Percentiles rank a stretch among this genome's conserved stretches.
Evolutionary conservation across 2,113 vertebrate species (phyloP).

Genomic region (Pagrus major): DNA sequence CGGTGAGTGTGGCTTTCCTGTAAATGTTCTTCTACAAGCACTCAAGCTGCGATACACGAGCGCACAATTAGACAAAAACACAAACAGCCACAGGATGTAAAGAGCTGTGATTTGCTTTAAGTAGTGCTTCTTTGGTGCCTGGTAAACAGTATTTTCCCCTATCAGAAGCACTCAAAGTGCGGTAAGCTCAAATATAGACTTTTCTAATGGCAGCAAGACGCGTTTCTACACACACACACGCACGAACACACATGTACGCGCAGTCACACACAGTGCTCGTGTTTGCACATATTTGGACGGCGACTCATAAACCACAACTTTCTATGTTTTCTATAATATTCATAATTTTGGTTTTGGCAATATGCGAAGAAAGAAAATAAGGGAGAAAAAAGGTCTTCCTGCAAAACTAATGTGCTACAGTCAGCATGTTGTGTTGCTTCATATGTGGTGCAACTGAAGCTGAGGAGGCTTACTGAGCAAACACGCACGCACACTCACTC

Average conservation of each 20-base stretch:
- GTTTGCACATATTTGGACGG: slow-evolving; percentile 74
- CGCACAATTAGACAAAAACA: slow-evolving; percentile 33
- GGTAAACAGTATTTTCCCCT: slow-evolving; percentile 34
- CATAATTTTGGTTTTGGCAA: slow-evolving; percentile 81
- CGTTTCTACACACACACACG: slow-evolving; percentile 7
- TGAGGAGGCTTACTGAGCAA: slow-evolving; percentile 38
- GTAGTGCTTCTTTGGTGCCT: slow-evolving; percentile 37
- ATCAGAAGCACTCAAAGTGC: slow-evolving; percentile 35
- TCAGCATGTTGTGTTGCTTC: slow-evolving; percentile 72
- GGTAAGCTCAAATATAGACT: slow-evolving; percentile 52
- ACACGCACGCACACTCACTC: slow-evolving; percentile 15
- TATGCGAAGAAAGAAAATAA: slow-evolving; percentile 61
- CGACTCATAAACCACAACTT: slow-evolving; percentile 73
- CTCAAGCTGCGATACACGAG: slow-evolving; percentile 11
- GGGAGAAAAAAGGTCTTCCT: slow-evolving; percentile 45
- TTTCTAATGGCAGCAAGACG: slow-evolving; percentile 51
- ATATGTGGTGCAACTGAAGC: slow-evolving; percentile 61
- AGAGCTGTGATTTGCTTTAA: slow-evolving; percentile 40
- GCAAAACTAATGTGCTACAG: slow-evolving; percentile 66
- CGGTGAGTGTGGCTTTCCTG: slow-evolving; percentile 21
- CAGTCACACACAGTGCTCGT: slow-evolving; percentile 42
- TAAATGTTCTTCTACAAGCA: slow-evolving; percentile 13
- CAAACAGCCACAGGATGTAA: slow-evolving; percentile 37
- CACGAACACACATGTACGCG: slow-evolving; percentile 33
- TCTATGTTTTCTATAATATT: slow-evolving; percentile 81